Base-by-base conservation (phyloP, 2,888 invertebrate species). In the Patella depressa region DNA sequence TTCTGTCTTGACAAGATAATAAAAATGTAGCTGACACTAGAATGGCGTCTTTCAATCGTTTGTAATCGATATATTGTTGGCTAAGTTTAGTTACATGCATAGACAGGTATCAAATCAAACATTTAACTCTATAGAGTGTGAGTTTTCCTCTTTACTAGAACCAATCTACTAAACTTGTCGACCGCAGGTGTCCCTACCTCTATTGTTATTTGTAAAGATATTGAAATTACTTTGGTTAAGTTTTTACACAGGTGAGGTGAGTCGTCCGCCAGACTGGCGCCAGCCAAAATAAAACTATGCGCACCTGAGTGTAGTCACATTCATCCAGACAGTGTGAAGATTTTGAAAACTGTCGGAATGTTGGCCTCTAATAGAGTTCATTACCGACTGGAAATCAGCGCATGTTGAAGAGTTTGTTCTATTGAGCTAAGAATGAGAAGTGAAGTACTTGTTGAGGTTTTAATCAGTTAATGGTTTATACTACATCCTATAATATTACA, bases 171-270 rank as follows among this genome's bases (percentile, higher is more conserved):
- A 65, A 24, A 65, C 65, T 65, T 65, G 65, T 65, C 65, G 65
- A 24, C 65, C 65, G 65, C 65, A 65, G 65, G 65, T 65, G 65
- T 65, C 65, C 65, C 19, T 65, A 65, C 19, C 24, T 24, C 65
- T 24, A 65, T 65, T 65, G 65, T 65, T 65, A 65, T 65, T 65
- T 65, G 65, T 65, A 65, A 65, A 65, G 65, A 65, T 65, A 65
- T 65, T 65, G 65, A 65, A 65, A 65, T 65, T 65, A 24, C 65
- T 65, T 65, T 65, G 65, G 65, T 65, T 65, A 65, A 65, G 65
- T 65, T 65, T 65, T 65, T 65, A 65, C 65, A 65, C 65, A 65
- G 65, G 65, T 65, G 65, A 65, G 65, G 65, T 24, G 24, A 65
- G 65, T 65, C 65, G 65, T 24, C 65, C 65, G 65, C 65, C 65